Evolutionary conservation across 2,113 vertebrate species (phyloP).

Genomic region (Piprites chloris): DNA sequence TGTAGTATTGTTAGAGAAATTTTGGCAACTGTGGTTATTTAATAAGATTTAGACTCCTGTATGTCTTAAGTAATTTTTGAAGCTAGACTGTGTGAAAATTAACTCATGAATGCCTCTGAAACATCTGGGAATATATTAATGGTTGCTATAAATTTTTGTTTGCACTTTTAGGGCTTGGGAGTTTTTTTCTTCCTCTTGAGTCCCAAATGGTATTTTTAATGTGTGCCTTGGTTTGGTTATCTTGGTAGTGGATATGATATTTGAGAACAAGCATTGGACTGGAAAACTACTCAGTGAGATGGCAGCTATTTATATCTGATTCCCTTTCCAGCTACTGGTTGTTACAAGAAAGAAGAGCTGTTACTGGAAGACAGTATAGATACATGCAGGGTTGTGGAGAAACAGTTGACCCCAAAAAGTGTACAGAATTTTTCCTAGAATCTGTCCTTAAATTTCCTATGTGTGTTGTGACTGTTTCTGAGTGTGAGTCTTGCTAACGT

Average conservation of each 20-base stretch:
- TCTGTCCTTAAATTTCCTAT: not conserved
- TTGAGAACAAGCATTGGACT: not conserved
- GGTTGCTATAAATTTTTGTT: not conserved
- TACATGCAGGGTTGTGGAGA: not conserved
- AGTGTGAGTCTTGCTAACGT: not conserved
- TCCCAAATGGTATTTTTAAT: not conserved
- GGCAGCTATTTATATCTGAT: not conserved
- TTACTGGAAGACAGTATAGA: not conserved
- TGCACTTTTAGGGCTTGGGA: not conserved
- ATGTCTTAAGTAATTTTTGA: not conserved
- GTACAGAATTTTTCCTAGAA: too few relatives aligned
- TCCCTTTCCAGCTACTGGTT: not conserved
- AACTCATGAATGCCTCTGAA: not conserved
- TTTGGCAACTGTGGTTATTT: not conserved
- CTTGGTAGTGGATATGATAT: not conserved
- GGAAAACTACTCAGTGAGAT: not conserved
- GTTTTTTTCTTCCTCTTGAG: not conserved
- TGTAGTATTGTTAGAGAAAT: not conserved
- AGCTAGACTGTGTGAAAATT: not conserved
- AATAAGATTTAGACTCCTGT: not conserved
- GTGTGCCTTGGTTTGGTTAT: not conserved
- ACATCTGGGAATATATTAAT: not conserved
- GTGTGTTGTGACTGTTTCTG: not conserved
- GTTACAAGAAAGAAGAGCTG: not conserved
- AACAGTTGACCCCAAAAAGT: not conserved